phyloP scores from a whole-genome alignment of 2,888 invertebrate species.

The Athetis lepigone region DNA sequence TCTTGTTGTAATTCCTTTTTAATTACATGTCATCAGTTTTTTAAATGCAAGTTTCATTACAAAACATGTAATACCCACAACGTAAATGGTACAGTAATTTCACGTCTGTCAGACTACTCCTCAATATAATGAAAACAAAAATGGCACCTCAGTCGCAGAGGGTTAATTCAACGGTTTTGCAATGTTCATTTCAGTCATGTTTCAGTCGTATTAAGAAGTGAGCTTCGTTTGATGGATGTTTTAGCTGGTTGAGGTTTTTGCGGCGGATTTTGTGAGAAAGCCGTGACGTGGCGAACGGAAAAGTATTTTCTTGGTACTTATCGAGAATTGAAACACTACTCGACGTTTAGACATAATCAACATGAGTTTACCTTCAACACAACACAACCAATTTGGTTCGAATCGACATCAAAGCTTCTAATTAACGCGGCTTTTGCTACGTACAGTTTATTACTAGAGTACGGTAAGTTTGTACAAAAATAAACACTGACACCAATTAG shows the following conservation, averaged over 20 bases:
- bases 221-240: slow-evolving; percentile 85
- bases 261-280: slow-evolving; percentile 75
- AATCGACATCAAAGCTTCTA: slow-evolving; percentile 71
- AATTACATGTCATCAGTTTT: no score
- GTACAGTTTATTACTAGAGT: slow-evolving; percentile 47
- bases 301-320: slow-evolving; percentile 69
- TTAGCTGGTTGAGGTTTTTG: slow-evolving; percentile 80
- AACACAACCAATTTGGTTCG: slow-evolving; percentile 59
- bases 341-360: slow-evolving; percentile 37
- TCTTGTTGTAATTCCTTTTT: no score
- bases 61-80: no score
- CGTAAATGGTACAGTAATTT: no score
- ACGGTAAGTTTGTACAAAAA: slow-evolving; percentile 72
- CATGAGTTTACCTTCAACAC: slow-evolving; percentile 43
- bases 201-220: slow-evolving; percentile 84
- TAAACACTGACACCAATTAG: slow-evolving; percentile 81
- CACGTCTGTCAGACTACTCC: no score
- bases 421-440: slow-evolving; percentile 63
- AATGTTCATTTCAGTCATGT: slow-evolving; percentile 80
- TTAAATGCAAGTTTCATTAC: no score
- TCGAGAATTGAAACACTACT: slow-evolving; percentile 55
- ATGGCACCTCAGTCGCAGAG: no score
- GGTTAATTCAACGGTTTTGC: slow-evolving; percentile 83
- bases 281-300: slow-evolving; percentile 68
- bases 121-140: no score